A percentile compares a stretch with the other conserved stretches of the same genome.
Conservation (phyloP, 2,113 vertebrate genomes). For the Synchiropus splendidus region DNA sequence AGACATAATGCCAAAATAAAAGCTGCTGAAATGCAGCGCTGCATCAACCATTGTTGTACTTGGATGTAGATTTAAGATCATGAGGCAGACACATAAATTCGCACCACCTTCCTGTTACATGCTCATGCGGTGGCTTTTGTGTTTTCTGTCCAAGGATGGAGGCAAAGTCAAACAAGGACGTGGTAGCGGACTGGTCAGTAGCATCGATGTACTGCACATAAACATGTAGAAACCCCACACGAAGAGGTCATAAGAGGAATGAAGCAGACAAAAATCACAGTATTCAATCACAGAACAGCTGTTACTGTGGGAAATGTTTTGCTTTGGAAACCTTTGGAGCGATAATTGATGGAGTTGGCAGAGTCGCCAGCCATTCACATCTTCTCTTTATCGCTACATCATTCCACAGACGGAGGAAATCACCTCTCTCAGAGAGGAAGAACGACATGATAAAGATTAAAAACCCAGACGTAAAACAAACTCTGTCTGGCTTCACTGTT, state of each 20-base stretch:
- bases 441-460: conserved; percentile 17
- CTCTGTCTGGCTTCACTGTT: conserved; percentile 44
- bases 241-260: too few relatives aligned
- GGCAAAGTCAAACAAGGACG: neutral
- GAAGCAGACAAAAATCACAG: too few relatives aligned
- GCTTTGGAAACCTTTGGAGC: too few relatives aligned
- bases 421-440: conserved; percentile 1
- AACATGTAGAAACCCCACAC: conserved; percentile 1
- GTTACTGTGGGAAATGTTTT: too few relatives aligned
- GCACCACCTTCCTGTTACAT: conserved; percentile 36
- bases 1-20: conserved; percentile 66
- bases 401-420: conserved; percentile 28
- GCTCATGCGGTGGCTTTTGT: conserved; percentile 26
- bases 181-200: neutral
- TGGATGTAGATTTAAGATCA: conserved; percentile 55
- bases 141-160: conserved; percentile 23
- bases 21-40: conserved; percentile 53
- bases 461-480: conserved; percentile 55
- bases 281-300: too few relatives aligned
- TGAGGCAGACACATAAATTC: conserved; percentile 51
- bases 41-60: conserved; percentile 56
- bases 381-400: conserved; percentile 34
- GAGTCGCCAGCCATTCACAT: conserved; percentile 22
- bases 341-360: conserved; percentile 16
- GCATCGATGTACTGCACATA: neutral